phyloP scores from a whole-genome alignment of 2,888 invertebrate genomes.

The Parthenolecanium corni region DNA sequence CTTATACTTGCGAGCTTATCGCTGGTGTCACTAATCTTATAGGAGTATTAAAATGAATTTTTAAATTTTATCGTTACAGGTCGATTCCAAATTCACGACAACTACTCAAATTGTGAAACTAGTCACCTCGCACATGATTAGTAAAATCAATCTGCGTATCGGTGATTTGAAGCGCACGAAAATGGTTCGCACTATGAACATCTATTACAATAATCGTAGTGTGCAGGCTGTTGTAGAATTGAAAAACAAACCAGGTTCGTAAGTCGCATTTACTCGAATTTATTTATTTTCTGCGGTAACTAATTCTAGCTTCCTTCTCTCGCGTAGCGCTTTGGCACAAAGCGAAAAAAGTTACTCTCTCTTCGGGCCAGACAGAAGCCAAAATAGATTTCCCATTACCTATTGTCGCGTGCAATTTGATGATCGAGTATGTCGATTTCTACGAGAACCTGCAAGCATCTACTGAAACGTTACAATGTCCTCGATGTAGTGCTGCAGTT shows the following conservation, averaged over 20 bases:
- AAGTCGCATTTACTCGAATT: conserved; percentile 31
- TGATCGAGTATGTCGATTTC: conserved; percentile 97
- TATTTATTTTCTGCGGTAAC: neutral
- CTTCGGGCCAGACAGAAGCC: conserved; percentile 86
- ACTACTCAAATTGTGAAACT: conserved; percentile 95
- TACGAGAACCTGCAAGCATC: conserved; percentile 90
- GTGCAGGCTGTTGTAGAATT: conserved; percentile 95
- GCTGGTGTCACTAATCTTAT: too few species aligned
- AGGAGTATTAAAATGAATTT: too few species aligned
- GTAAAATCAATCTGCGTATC: conserved; percentile 82
- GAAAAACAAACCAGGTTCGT: conserved; percentile 75
- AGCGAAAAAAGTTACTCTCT: conserved; percentile 80
- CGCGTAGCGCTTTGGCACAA: conserved; percentile 80
- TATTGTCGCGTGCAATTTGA: conserved; percentile 92
- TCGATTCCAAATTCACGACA: conserved; percentile 94
- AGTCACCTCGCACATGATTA: conserved; percentile 88
- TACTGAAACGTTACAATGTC: conserved; percentile 88
- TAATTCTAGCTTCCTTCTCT: neutral
- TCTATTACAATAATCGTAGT: conserved; percentile 91
- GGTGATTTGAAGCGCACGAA: conserved; percentile 92
- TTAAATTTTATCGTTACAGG: conserved; percentile 43
- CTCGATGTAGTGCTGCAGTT: conserved; percentile 90
- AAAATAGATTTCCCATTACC: conserved; percentile 95
- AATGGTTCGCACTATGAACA: conserved; percentile 91
- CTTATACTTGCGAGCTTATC: too few species aligned